Base-by-base conservation (phyloP, 2,888 invertebrate species). In the Eupithecia subumbrata region DNA sequence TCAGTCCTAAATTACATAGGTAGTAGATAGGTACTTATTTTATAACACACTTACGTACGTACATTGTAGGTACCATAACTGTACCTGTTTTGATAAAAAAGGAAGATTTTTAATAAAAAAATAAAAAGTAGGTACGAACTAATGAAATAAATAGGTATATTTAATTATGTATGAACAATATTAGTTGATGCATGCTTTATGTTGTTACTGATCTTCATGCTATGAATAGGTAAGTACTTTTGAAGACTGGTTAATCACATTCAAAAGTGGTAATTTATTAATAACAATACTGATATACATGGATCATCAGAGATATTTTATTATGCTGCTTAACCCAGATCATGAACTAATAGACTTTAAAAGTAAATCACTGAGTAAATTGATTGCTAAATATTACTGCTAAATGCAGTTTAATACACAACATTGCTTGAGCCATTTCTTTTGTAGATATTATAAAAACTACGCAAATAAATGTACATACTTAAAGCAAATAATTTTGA, bases 401-500 rank as follows among this genome's bases (percentile, higher is more conserved):
- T 37, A 72, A 71, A 40, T 14, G 34, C 18, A 40, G 34, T 67
- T 40, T 37, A 40, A 67, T 75, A 77, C 34, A 78, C 68, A 76
- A 75, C 75, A 79, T 73, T 77, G 76, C 72, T 66, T 40, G 66
- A 52, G 56, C 69, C 73, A 76, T 64, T 66, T 66, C n/a, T n/a
- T 40, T 67, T 67, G 40, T 67, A 67, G 64, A 64, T 64, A 64
- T n/a, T 67, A 37, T n/a, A 67, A 67, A 40, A 67, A 74, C 69
- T 74, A 79, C 72, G 79, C 72, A 80, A 73, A 79, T 78, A 72
- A 79, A 71, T 76, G 77, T 40, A 71, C 73, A 76, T 48, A 78
- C 75, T 80, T 82, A 84, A 82, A 83, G 84, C 84, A 84, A 85
- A 83, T 86, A 81, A 79, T 84, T 83, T 78, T 85, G 87, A 89